phyloP scores from a whole-genome alignment of 2,888 invertebrate species.

The Paralinhomoeus sp. region DNA sequence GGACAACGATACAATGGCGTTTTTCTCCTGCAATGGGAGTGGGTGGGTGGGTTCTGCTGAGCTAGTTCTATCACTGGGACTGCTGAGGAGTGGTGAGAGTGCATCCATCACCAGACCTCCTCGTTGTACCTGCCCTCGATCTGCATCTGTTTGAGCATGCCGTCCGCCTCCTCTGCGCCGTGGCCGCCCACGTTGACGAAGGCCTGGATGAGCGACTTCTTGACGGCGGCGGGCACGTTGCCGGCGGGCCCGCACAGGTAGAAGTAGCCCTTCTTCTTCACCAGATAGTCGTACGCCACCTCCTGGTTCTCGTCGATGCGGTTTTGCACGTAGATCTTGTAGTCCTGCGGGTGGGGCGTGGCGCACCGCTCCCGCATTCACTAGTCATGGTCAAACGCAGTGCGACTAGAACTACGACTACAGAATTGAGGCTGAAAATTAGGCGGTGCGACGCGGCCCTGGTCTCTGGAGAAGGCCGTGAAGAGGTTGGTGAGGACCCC shows the following conservation, averaged over 20 bases:
- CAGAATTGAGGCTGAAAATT: too few species aligned
- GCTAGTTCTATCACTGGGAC: too few species aligned
- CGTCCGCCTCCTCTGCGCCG: constrained; percentile 9
- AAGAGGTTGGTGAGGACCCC: constrained; percentile 8
- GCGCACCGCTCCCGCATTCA: too few species aligned
- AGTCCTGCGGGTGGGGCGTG: too few species aligned
- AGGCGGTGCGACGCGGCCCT: too few species aligned
- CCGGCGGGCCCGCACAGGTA: constrained; percentile 12
- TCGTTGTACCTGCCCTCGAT: constrained; percentile 12
- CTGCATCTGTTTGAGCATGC: constrained; percentile 11
- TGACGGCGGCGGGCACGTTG: constrained; percentile 10
- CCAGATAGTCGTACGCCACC: constrained; percentile 9
- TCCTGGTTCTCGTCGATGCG: constrained; percentile 10
- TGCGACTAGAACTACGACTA: too few species aligned
- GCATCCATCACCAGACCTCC: constrained; percentile 12
- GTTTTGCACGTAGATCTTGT: constrained; percentile 12
- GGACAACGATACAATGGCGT: too few species aligned
- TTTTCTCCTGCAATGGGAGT: too few species aligned
- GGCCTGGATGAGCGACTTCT: constrained; percentile 8
- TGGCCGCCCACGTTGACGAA: constrained; percentile 9
- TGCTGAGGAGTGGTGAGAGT: too few species aligned
- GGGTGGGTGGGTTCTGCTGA: too few species aligned
- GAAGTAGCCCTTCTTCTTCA: constrained; percentile 11
- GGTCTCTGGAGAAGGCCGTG: constrained; percentile 9
- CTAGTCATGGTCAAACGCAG: too few species aligned